Conservation (phyloP, 2,888 invertebrate species). For the Blera fallax region DNA sequence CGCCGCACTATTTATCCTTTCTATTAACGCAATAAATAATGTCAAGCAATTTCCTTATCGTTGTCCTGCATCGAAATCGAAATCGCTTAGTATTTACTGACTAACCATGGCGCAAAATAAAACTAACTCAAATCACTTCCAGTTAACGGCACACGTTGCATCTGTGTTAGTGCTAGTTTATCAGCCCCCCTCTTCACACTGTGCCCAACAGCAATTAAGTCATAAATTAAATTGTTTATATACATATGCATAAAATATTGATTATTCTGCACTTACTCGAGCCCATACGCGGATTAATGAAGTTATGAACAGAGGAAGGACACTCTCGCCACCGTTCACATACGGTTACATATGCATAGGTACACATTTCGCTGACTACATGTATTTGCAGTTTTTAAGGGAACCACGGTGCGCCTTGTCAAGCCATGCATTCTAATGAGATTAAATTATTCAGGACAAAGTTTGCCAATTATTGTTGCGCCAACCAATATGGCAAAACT, state of each 20-base stretch:
- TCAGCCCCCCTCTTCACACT: neutral
- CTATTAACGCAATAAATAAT: neutral
- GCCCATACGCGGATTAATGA: neutral
- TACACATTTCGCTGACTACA: neutral
- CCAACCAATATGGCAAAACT: slow-evolving; percentile 48
- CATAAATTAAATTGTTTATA: slow-evolving; percentile 38
- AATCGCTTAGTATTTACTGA: neutral
- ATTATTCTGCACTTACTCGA: slow-evolving; percentile 16
- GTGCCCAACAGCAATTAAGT: slow-evolving; percentile 21
- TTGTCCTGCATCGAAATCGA: neutral
- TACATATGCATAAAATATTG: slow-evolving; percentile 13
- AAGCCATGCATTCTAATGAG: slow-evolving; percentile 41
- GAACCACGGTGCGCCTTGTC: neutral
- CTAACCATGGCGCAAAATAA: neutral
- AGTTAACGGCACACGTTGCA: neutral
- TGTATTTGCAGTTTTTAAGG: neutral
- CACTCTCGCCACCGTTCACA: neutral
- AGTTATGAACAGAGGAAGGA: neutral
- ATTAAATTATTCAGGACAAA: slow-evolving; percentile 66
- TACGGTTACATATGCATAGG: too few species aligned
- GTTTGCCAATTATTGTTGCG: slow-evolving; percentile 57
- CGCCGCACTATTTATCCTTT: neutral
- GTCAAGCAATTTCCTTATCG: neutral
- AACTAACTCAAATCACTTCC: neutral
- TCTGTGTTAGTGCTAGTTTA: neutral